Evolutionary conservation across 2,888 invertebrate genomes (phyloP), one percentile per base, ranked within the genome.

Genomic region (Thera britannica): DNA sequence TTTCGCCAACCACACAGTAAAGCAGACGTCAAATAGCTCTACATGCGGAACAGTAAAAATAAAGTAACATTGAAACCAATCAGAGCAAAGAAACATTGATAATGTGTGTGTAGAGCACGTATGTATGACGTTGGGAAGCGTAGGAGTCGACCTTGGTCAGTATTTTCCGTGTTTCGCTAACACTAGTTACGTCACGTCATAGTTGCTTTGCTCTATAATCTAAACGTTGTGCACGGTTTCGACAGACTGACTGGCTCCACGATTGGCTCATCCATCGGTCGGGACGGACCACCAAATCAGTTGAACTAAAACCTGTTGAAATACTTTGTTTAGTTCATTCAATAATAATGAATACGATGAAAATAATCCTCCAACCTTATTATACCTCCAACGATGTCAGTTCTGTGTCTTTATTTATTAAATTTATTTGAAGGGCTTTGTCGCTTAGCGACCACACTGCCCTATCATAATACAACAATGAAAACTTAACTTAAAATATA

Each of bases 1-100:
- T 66, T 73, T 72, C 80, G 83, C 83, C 81, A 84, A 75, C 36
- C 55, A 61, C 62, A 55, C 55, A 58, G 23, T 7, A 51, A 58
- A 12, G 35, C 34, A 51, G 8, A 60, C 59, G 59, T 59, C 48
- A 56, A 51, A 41, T 48, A 55, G 41, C 23, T 12, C 11, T 5
- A 56, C 48, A 57, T 57, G 49, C 6, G 62, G 52, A 62, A 46
- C 48, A 36, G 35, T 34, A 46, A 67, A 61, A 56, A 56, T 41
- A 56, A 56, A 36, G 12, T 52, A 44, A 51, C 12, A 51, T 62
- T 36, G 34, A 46, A 65, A 48, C 59, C 58, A 57, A 62, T 52
- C 11, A 57, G 23, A 54, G 35, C 48, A 44, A 65, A 41, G 56
- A 56, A 57, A 35, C 7, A 12, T n/a, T 65, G 55, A 3, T 23